Percentiles rank a stretch among this genome's conserved stretches.
These are phyloP conservation scores for Oreonectes daqikongensis DNA, from an alignment of 2,797 vertebrate species.

Conservation along the genomic window DNA sequence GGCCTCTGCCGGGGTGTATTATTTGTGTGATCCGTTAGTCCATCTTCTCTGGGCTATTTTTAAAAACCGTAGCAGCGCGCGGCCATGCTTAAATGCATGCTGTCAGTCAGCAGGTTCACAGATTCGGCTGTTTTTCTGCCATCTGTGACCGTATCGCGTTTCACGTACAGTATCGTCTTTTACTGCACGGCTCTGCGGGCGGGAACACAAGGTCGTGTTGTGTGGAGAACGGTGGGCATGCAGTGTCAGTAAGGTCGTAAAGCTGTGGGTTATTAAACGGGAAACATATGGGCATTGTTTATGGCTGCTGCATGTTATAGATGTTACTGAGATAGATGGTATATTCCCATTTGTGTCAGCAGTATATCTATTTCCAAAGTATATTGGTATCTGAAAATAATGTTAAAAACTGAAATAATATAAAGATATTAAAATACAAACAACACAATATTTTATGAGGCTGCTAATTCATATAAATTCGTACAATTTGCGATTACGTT, in stretches of 20 bases:
- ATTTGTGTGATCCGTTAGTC: constrained; percentile 50
- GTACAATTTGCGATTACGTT: too few species aligned
- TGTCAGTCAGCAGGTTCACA: constrained; percentile 68
- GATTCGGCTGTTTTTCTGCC: constrained; percentile 63
- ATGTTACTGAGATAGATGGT: neutral
- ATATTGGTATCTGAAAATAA: too few species aligned
- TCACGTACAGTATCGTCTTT: constrained; percentile 52
- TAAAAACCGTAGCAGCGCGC: constrained; percentile 52
- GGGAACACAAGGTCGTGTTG: constrained; percentile 20
- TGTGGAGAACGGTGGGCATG: neutral
- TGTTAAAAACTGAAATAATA: too few species aligned
- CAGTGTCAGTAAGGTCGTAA: constrained; percentile 12
- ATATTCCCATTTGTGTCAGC: neutral
- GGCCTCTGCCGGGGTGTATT: constrained; percentile 45
- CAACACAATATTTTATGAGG: too few species aligned
- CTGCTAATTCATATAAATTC: too few species aligned
- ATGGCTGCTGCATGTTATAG: neutral
- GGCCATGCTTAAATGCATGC: constrained; percentile 61
- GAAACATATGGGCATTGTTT: constrained; percentile 7
- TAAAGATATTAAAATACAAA: too few species aligned
- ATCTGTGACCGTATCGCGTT: constrained; percentile 60
- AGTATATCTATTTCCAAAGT: neutral
- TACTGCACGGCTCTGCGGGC: constrained; percentile 4
- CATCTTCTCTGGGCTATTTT: constrained; percentile 54
- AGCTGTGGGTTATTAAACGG: constrained; percentile 6